phyloP scores from a whole-genome alignment of 2,888 invertebrate genomes.

The Lordiphosa andalusiaca region DNA sequence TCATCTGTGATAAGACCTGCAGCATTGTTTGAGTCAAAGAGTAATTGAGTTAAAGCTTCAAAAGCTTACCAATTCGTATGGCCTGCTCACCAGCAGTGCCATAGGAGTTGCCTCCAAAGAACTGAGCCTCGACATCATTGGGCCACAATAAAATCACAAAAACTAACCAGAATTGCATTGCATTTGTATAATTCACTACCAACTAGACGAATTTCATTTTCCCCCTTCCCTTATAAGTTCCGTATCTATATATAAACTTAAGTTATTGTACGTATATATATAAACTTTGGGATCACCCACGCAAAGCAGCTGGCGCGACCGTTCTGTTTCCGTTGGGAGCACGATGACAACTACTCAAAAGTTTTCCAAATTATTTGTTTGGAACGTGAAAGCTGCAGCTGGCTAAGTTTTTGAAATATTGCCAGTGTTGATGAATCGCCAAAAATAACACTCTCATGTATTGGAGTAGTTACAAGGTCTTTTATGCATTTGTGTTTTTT shows the following conservation, averaged over 20 bases:
- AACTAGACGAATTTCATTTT: constrained; percentile 8
- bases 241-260: constrained; percentile 22
- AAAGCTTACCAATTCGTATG: constrained; percentile 55
- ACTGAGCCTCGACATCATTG: constrained; percentile 23
- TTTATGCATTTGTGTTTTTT: too few relatives aligned
- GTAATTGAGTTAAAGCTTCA: constrained; percentile 1
- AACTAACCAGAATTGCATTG: constrained; percentile 45
- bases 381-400: constrained; percentile 45
- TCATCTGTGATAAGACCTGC: constrained; percentile 76
- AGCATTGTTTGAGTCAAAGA: constrained; percentile 16
- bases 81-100: constrained; percentile 30
- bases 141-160: constrained; percentile 33
- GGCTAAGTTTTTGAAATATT: constrained; percentile 55
- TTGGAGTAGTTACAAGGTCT: too few relatives aligned
- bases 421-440: constrained; percentile 39
- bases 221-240: constrained; percentile 1
- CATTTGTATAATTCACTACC: constrained; percentile 4
- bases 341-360: constrained; percentile 57
- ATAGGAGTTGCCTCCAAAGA: constrained; percentile 42
- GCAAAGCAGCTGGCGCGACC: constrained; percentile 4
- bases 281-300: constrained; percentile 41
- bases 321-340: constrained; percentile 34
- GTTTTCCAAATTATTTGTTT: constrained; percentile 48
- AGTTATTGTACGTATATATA: constrained; percentile 15
- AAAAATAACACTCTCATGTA: too few relatives aligned